Percentiles rank a stretch among this genome's conserved stretches.
Evolutionary conservation across 1,140 invertebrate species (phyloP).

Genomic region (Oryctes rhinoceros): DNA sequence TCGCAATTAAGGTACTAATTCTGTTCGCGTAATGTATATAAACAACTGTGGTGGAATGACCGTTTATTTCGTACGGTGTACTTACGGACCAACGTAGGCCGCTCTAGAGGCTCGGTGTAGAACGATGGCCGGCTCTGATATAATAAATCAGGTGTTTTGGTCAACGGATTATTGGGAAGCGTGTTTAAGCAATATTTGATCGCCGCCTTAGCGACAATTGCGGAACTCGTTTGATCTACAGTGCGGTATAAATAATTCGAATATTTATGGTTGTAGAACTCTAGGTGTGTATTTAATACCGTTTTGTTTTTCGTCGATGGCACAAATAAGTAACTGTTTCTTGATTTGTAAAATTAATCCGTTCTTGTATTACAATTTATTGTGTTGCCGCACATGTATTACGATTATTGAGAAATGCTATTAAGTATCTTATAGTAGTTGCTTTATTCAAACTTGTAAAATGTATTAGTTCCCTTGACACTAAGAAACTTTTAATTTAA

Average conservation of each 20-base stretch:
- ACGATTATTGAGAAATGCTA: neutral
- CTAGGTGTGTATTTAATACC: neutral
- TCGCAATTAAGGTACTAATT: slow-evolving; percentile 23
- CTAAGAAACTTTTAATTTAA: no score
- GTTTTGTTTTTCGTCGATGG: neutral
- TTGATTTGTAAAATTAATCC: neutral
- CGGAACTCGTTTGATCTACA: neutral
- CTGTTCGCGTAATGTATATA: neutral
- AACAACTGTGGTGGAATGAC: neutral
- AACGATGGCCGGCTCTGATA: slow-evolving; percentile 17
- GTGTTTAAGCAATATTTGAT: slow-evolving; percentile 29
- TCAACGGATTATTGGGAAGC: slow-evolving; percentile 34
- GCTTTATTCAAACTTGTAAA: no score
- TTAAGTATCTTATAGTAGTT: neutral
- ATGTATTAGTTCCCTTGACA: no score
- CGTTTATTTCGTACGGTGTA: neutral
- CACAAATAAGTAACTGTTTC: neutral
- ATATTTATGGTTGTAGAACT: slow-evolving; percentile 11
- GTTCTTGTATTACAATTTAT: slow-evolving; percentile 6
- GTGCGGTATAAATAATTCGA: slow-evolving; percentile 31
- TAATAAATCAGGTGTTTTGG: slow-evolving; percentile 37
- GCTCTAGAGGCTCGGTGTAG: neutral
- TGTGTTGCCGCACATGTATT: neutral
- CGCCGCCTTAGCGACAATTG: slow-evolving; percentile 17
- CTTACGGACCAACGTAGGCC: neutral